Evolutionary conservation across 53 echinoderm and acorn worm genomes (phyloP).

Genomic region (Apostichopus leukothele): DNA sequence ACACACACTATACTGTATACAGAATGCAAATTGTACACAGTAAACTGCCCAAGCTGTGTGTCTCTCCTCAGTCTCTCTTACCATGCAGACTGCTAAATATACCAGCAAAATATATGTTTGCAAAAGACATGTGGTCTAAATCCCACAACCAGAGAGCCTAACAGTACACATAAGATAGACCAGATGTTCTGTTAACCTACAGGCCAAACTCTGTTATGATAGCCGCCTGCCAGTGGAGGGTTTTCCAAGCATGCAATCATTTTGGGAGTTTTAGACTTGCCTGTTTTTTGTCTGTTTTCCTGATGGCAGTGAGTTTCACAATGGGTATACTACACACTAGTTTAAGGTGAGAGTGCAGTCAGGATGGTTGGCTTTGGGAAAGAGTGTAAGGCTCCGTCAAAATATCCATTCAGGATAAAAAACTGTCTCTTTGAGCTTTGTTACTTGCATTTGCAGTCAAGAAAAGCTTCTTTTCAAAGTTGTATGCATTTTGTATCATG

Average conservation of each 20-base stretch:
- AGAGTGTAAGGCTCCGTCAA: too few relatives aligned
- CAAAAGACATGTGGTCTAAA: neutral
- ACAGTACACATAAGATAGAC: neutral
- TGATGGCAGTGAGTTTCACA: too few relatives aligned
- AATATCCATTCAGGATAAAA: too few relatives aligned
- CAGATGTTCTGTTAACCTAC: slow-evolving; percentile 1
- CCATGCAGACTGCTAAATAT: neutral
- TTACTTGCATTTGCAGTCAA: too few relatives aligned
- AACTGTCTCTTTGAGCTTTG: too few relatives aligned
- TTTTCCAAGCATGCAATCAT: neutral
- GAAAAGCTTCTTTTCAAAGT: too few relatives aligned
- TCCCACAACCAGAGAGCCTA: neutral
- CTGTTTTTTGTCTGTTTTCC: too few relatives aligned
- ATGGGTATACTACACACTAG: too few relatives aligned
- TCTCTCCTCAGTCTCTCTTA: neutral
- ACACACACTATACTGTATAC: too few relatives aligned
- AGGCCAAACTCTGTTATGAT: neutral
- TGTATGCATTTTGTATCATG: too few relatives aligned
- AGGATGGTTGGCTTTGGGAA: too few relatives aligned
- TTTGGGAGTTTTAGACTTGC: neutral
- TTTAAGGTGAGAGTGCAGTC: too few relatives aligned
- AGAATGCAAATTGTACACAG: neutral
- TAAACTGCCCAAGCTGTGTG: neutral
- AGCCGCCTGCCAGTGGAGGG: neutral
- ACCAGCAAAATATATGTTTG: neutral